Conservation (phyloP, 2,113 vertebrate genomes). For the Nycticebus coucang region DNA sequence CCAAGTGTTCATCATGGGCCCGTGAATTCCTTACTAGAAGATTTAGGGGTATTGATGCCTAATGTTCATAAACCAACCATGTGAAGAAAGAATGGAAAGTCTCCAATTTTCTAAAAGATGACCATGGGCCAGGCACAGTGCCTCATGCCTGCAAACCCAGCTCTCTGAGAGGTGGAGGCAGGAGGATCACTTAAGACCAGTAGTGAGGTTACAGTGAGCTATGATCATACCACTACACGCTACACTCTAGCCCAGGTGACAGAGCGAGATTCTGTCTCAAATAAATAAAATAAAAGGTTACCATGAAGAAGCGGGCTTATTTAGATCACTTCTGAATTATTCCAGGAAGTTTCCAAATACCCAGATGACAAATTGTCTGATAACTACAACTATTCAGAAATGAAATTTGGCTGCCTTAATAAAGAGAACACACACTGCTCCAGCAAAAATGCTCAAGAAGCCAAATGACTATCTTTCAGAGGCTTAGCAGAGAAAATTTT, state of each 20-base stretch:
- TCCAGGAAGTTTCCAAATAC: neutral
- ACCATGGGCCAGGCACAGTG: neutral
- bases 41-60: fast-evolving
- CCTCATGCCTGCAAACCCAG: too few species aligned
- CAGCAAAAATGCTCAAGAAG: too few species aligned
- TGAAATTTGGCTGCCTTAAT: neutral
- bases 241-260: too few species aligned
- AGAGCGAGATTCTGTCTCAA: too few species aligned
- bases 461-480: neutral
- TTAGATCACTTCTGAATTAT: neutral
- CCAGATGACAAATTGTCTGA: neutral
- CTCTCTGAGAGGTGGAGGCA: too few species aligned
- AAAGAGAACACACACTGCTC: neutral
- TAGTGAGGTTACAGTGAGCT: too few species aligned
- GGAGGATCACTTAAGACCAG: too few species aligned
- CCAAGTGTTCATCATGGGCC: fast-evolving
- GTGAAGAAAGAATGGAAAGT: too few species aligned
- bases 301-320: neutral
- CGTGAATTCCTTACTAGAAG: fast-evolving
- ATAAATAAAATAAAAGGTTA: neutral
- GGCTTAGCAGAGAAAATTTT: neutral
- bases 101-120: neutral
- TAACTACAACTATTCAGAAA: neutral
- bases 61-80: neutral
- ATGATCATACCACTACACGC: too few species aligned